Percentiles rank a stretch among this genome's conserved stretches.
Conservation (phyloP, 2,888 invertebrate species). For the Eupelmus urozonus region DNA sequence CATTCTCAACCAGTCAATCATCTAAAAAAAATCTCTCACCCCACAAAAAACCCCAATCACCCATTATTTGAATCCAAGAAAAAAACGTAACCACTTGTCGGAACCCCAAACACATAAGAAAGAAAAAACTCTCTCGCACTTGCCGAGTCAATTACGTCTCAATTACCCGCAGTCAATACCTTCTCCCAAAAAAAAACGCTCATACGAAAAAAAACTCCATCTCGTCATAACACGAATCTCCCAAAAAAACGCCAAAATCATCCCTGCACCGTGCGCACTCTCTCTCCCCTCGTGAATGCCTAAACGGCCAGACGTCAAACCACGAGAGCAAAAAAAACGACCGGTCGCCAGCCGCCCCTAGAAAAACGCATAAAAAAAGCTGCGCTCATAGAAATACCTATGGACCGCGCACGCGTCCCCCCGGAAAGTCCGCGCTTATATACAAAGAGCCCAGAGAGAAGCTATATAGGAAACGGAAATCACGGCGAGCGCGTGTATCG, state of each 20-base stretch:
- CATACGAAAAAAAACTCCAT: constrained; percentile 44
- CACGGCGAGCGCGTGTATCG: constrained; percentile 59
- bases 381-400: constrained; percentile 32
- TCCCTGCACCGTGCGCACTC: neutral
- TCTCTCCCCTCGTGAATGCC: constrained; percentile 13
- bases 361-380: constrained; percentile 50
- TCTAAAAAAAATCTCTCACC: too few species aligned
- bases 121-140: constrained; percentile 25
- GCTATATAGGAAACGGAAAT: constrained; percentile 67
- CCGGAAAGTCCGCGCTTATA: constrained; percentile 30
- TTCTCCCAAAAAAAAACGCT: constrained; percentile 36
- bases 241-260: constrained; percentile 43
- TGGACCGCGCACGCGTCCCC: neutral
- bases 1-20: too few species aligned
- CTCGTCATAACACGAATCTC: constrained; percentile 52
- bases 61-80: too few species aligned
- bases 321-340: constrained; percentile 20
- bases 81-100: constrained; percentile 41
- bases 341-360: constrained; percentile 2
- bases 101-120: neutral
- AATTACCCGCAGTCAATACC: constrained; percentile 53
- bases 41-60: too few species aligned
- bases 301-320: constrained; percentile 52
- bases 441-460: constrained; percentile 22
- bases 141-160: constrained; percentile 56